A percentile compares a stretch with the other conserved stretches of the same genome.
These are phyloP conservation scores for Pseudochirops cupreus DNA, from an alignment of 2,797 vertebrate genomes.

Conservation along the genomic window DNA sequence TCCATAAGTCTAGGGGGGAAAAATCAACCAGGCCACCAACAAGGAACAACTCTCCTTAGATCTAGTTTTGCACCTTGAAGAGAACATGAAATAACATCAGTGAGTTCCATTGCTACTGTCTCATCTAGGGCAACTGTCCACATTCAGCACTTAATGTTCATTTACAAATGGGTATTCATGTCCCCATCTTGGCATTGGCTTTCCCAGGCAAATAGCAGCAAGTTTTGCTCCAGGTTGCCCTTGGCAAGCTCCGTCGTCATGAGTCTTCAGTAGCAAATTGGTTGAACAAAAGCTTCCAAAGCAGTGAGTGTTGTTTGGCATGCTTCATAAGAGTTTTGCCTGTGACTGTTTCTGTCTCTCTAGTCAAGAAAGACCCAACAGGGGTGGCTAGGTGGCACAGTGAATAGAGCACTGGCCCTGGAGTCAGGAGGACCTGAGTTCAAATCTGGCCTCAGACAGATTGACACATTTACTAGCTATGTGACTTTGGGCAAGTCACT, in stretches of 20 bases:
- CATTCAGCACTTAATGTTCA: conserved; percentile 79
- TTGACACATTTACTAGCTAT: no score
- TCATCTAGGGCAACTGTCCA: conserved; percentile 51
- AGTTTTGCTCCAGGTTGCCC: conserved; percentile 80
- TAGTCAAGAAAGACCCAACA: background rate
- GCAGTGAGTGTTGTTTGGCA: conserved; percentile 81
- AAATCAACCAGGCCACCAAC: background rate
- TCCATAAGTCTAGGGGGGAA: background rate
- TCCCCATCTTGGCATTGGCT: conserved; percentile 80
- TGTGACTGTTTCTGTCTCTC: background rate
- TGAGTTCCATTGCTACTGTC: conserved; percentile 19
- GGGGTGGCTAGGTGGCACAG: no score
- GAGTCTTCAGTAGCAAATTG: conserved; percentile 79
- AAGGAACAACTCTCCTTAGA: background rate
- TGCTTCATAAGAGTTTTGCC: background rate
- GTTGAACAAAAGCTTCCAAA: conserved; percentile 85
- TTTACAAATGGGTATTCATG: conserved; percentile 68
- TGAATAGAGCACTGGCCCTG: no score
- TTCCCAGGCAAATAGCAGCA: conserved; percentile 86
- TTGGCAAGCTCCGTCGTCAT: conserved; percentile 81
- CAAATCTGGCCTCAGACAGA: no score
- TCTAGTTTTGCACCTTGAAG: conserved; percentile 23
- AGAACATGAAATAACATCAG: conserved; percentile 27
- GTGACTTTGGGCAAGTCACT: no score
- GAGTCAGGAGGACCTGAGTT: no score